Evolutionary conservation across 2,797 vertebrate species (phyloP).

Genomic region (Paguma larvata): DNA sequence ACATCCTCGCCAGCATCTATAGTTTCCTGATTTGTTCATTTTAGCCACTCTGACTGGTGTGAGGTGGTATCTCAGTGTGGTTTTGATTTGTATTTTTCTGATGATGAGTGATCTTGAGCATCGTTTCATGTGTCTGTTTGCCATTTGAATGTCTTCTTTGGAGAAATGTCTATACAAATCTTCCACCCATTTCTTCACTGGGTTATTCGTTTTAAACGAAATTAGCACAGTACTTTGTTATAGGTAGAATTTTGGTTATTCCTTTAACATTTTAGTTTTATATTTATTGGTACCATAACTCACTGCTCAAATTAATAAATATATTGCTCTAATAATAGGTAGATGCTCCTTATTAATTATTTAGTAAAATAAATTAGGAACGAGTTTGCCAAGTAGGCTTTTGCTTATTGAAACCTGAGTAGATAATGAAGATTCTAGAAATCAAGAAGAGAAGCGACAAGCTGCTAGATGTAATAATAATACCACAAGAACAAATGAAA

Average conservation of each 20-base stretch:
- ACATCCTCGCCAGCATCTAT: too few relatives aligned
- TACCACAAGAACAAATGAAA: background rate
- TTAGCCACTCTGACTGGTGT: too few relatives aligned
- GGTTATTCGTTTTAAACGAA: background rate
- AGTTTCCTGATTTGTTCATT: too few relatives aligned
- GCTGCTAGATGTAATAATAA: background rate
- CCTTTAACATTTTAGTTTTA: background rate
- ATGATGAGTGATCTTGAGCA: too few relatives aligned
- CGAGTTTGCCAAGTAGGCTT: background rate
- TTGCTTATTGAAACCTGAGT: background rate
- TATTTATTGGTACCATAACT: background rate
- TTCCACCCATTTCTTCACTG: too few relatives aligned
- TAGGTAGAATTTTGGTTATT: background rate
- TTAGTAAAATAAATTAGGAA: background rate
- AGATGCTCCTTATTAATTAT: background rate
- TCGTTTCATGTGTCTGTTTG: too few relatives aligned
- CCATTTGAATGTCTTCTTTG: too few relatives aligned
- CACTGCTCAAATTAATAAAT: background rate
- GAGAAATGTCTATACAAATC: too few relatives aligned
- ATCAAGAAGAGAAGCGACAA: background rate
- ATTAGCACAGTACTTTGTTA: background rate
- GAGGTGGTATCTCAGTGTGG: too few relatives aligned
- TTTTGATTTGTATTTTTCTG: too few relatives aligned
- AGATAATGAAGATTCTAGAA: background rate
- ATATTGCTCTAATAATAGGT: background rate